phyloP scores from a whole-genome alignment of 2,113 vertebrate species.

The Plecotus auritus region DNA sequence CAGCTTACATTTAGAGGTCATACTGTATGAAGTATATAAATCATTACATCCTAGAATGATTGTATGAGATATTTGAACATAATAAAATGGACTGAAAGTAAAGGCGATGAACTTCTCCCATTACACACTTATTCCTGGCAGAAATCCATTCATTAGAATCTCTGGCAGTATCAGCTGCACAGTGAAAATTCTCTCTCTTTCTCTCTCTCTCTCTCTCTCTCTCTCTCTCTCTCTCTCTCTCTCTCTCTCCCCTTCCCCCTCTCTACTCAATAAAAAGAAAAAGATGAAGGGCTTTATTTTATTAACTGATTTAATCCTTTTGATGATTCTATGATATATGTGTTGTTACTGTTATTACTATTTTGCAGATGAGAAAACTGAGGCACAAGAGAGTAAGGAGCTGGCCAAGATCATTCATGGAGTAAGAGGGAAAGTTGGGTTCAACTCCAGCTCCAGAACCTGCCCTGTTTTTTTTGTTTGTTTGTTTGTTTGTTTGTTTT shows the following conservation, averaged over 20 bases:
- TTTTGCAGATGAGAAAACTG: neutral
- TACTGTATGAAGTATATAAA: neutral
- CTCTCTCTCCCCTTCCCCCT: neutral
- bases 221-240: neutral
- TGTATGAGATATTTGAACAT: neutral
- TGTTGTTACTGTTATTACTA: neutral
- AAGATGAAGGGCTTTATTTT: neutral
- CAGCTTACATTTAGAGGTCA: neutral
- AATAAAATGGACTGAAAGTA: neutral
- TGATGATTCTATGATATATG: neutral
- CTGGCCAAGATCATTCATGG: neutral
- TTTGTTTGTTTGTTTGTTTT: neutral
- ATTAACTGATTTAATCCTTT: neutral
- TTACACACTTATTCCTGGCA: neutral
- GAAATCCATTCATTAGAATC: neutral
- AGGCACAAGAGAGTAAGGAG: neutral
- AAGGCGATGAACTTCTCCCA: neutral
- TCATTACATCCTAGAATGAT: neutral
- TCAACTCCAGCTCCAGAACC: neutral
- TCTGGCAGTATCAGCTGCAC: neutral
- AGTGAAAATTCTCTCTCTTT: neutral
- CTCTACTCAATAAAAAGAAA: neutral
- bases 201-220: neutral
- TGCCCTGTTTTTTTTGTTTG: neutral
- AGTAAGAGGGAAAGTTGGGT: neutral